phyloP scores from a whole-genome alignment of 2,797 vertebrate genomes.

The Lithobates pipiens region DNA sequence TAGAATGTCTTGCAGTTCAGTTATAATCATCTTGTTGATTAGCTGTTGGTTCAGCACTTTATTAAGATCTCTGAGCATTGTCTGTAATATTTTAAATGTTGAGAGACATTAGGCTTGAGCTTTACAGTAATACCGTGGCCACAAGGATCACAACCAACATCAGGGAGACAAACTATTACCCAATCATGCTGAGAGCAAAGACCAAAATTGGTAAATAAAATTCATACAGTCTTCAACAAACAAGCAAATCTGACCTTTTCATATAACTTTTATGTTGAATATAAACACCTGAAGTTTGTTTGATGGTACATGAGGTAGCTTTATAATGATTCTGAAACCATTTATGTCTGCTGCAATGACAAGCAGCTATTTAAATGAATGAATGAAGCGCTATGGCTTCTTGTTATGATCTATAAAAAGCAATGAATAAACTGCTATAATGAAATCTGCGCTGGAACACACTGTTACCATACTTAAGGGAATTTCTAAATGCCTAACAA shows the following conservation, averaged over 20 bases:
- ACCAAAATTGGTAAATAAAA: constrained; percentile 5
- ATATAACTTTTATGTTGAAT: constrained; percentile 2
- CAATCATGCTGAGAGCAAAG: neutral
- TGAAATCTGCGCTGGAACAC: constrained; percentile 22
- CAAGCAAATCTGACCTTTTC: neutral
- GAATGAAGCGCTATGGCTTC: neutral
- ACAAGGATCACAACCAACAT: neutral
- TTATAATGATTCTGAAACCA: neutral
- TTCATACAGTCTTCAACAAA: neutral
- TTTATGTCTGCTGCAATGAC: constrained; percentile 1
- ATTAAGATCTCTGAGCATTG: neutral
- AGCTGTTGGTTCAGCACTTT: neutral
- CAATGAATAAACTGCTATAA: constrained; percentile 13
- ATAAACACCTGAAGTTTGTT: neutral
- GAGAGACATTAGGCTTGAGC: neutral
- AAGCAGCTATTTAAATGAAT: constrained; percentile 5
- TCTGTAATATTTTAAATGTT: neutral
- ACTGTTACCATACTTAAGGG: neutral
- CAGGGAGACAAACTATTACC: constrained; percentile 10
- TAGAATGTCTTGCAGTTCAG: no score
- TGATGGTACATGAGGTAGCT: neutral
- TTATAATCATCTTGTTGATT: no score
- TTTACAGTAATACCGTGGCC: constrained; percentile 9
- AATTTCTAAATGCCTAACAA: neutral
- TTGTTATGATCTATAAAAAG: constrained; percentile 26